Percentiles rank a stretch among this genome's conserved stretches.
phyloP scores from a whole-genome alignment of 2,888 invertebrate genomes.

The Drosophila ezoana region DNA sequence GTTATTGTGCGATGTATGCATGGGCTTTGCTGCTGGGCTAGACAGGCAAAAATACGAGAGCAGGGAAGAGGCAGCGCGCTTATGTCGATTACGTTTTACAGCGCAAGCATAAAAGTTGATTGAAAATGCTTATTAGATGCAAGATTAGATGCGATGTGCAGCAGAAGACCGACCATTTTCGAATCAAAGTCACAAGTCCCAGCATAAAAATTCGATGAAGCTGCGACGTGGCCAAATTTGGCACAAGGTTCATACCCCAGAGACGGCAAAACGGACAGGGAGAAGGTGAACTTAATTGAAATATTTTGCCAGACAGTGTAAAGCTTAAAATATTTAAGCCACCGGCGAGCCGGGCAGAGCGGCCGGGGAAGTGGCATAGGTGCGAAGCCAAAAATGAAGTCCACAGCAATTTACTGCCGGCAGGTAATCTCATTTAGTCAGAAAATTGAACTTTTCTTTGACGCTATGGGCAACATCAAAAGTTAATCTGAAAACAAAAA shows the following conservation, averaged over 20 bases:
- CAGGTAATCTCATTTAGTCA: slow-evolving; percentile 76
- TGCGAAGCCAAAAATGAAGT: slow-evolving; percentile 66
- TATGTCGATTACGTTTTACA: slow-evolving; percentile 81
- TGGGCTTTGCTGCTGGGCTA: slow-evolving; percentile 28
- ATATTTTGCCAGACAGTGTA: slow-evolving; percentile 63
- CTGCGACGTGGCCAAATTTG: slow-evolving; percentile 81
- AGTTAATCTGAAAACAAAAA: slow-evolving; percentile 13
- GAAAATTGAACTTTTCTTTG: slow-evolving; percentile 60
- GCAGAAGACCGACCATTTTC: slow-evolving; percentile 49
- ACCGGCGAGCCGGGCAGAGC: slow-evolving; percentile 1
- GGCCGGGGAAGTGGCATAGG: slow-evolving; percentile 32
- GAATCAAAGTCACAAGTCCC: slow-evolving; percentile 60
- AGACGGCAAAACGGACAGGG: background rate
- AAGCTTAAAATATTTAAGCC: slow-evolving; percentile 48
- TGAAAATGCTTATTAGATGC: slow-evolving; percentile 85
- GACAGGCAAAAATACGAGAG: slow-evolving; percentile 6
- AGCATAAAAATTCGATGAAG: slow-evolving; percentile 75
- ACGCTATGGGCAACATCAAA: slow-evolving; percentile 6
- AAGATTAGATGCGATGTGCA: slow-evolving; percentile 83
- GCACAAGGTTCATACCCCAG: slow-evolving; percentile 28
- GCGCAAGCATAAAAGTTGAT: slow-evolving; percentile 83
- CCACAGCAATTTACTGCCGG: slow-evolving; percentile 64
- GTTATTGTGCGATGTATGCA: slow-evolving; percentile 73
- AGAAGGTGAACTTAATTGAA: slow-evolving; percentile 68
- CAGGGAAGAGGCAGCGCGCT: slow-evolving; percentile 34